A percentile compares a stretch with the other conserved stretches of the same genome.
Evolutionary conservation across 1,140 invertebrate species (phyloP).

Genomic region (Leptopilina clavipes): DNA sequence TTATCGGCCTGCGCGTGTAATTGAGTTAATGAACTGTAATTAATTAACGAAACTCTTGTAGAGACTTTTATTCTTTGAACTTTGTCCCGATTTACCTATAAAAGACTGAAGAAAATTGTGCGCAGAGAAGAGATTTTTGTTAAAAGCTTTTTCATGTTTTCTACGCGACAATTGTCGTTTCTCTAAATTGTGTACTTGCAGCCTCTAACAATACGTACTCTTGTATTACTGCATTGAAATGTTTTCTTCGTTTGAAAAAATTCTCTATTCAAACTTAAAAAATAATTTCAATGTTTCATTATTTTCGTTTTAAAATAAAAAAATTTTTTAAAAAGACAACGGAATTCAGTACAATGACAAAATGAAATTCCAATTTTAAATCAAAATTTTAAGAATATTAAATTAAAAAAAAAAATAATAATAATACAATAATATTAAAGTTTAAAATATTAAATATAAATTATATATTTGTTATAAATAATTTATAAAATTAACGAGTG

Average conservation of each 20-base stretch:
- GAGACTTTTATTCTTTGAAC: not conserved
- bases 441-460: too few species aligned
- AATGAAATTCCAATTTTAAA: too few species aligned
- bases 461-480: too few species aligned
- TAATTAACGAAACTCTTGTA: not conserved
- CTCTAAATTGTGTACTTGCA: not conserved
- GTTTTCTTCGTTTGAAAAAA: not conserved
- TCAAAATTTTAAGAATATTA: too few species aligned
- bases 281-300: not conserved
- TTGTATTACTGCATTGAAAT: constrained; percentile 8
- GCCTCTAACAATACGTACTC: not conserved
- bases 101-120: constrained; percentile 19
- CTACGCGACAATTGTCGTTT: not conserved
- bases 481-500: too few species aligned
- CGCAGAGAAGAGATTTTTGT: constrained; percentile 14
- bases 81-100: not conserved
- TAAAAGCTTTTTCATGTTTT: constrained; percentile 29
- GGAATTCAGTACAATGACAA: too few species aligned
- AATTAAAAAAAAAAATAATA: too few species aligned
- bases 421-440: too few species aligned
- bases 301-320: too few species aligned
- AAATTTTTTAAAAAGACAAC: too few species aligned
- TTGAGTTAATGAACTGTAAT: not conserved
- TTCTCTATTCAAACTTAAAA: not conserved
- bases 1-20: not conserved